Conservation (phyloP, 1,140 invertebrate genomes). For the Nomia melanderi region DNA sequence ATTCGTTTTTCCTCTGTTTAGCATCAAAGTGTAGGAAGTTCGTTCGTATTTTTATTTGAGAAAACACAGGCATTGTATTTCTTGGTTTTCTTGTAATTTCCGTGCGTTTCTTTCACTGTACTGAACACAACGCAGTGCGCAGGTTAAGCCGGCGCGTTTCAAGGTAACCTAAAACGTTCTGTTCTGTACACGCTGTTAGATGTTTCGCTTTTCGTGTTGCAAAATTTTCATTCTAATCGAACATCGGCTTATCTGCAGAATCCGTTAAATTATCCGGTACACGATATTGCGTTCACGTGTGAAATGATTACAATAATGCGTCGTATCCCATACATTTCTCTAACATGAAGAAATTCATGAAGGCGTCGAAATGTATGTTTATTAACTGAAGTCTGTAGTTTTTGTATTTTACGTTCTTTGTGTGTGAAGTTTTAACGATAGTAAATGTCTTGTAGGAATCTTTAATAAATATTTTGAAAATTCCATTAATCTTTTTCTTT, state of each 20-base stretch:
- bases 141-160: conserved; percentile 77
- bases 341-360: conserved; percentile 39
- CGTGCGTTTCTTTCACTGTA: conserved; percentile 29
- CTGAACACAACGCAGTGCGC: conserved; percentile 55
- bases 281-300: not conserved
- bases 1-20: conserved; percentile 43
- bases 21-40: conserved; percentile 24
- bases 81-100: conserved; percentile 32
- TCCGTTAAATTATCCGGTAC: not conserved
- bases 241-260: too few species aligned
- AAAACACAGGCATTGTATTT: conserved; percentile 11
- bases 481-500: not conserved
- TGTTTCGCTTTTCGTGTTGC: conserved; percentile 7
- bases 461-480: not conserved
- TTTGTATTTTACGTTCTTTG: conserved; percentile 22
- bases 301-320: not conserved
- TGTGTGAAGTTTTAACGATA: conserved; percentile 16
- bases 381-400: conserved; percentile 23
- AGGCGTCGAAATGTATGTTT: conserved; percentile 51
- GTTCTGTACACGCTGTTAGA: conserved; percentile 42
- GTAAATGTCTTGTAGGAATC: not conserved
- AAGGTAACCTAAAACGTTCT: conserved; percentile 78
- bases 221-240: not conserved
- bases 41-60: conserved; percentile 8
- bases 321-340: conserved; percentile 29